Evolutionary conservation across 64 coral and sea anemone genomes (phyloP).

Genomic region (Porites lutea): DNA sequence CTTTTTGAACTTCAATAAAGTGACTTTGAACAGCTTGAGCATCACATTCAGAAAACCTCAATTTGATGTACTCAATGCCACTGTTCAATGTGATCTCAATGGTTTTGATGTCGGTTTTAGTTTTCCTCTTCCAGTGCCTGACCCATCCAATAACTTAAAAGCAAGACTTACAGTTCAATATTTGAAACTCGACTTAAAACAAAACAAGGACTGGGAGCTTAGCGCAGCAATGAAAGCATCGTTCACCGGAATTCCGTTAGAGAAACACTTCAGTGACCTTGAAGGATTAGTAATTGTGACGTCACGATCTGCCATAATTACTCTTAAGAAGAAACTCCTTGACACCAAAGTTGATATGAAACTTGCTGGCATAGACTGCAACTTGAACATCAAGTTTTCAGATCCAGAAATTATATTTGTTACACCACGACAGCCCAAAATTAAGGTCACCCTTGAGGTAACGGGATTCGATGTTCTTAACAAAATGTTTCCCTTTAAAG

Average conservation of each 20-base stretch:
- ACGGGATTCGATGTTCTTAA: constrained; percentile 71
- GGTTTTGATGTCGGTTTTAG: constrained; percentile 75
- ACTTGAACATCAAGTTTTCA: constrained; percentile 52
- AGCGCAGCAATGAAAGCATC: constrained; percentile 50
- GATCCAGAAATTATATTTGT: constrained; percentile 59
- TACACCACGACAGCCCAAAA: constrained; percentile 22
- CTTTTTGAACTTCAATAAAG: constrained; percentile 27
- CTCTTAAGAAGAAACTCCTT: constrained; percentile 24
- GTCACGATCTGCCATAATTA: constrained; percentile 18
- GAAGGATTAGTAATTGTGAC: constrained; percentile 37
- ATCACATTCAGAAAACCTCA: constrained; percentile 69
- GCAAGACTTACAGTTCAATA: constrained; percentile 46
- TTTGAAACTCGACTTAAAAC: not conserved
- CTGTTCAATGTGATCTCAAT: constrained; percentile 42
- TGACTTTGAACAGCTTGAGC: constrained; percentile 55
- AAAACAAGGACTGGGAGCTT: constrained; percentile 50
- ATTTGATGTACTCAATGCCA: constrained; percentile 63
- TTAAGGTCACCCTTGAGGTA: constrained; percentile 32
- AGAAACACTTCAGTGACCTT: constrained; percentile 44
- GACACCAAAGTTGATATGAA: constrained; percentile 34
- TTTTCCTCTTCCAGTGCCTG: constrained; percentile 65
- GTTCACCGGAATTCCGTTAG: constrained; percentile 56
- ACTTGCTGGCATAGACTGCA: constrained; percentile 53
- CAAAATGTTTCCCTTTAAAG: constrained; percentile 56
- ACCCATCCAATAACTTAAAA: constrained; percentile 63